Base-by-base conservation (phyloP, 2,888 invertebrate species). In the Cacoxenus indagator region DNA sequence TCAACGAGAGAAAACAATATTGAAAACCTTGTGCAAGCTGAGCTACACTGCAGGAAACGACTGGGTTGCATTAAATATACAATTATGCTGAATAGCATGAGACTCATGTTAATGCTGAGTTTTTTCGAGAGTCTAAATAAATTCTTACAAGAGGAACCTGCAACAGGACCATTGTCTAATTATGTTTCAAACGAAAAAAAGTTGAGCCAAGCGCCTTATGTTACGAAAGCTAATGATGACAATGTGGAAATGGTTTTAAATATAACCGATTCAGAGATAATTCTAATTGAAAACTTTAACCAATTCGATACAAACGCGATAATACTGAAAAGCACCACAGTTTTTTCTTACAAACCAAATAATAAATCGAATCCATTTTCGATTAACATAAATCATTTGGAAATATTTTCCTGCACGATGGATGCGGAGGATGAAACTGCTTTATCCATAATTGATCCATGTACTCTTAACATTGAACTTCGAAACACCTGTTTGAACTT, bases 181-280 rank as follows among this genome's bases (percentile, higher is more conserved):
- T 9, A n/a, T 17, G 17, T 48, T 17, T 17, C 6, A 17, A 48
- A 19, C 19, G 19, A 48, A 17, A 17, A 9, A 19, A 48, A 48
- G 19, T 22, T 6, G 9, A 22, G 3, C 8, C 27, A 57, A 17
- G 6, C 14, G 11, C 1, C 4, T n/a, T 9, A 27, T 17, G 65
- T 70, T 24, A 29, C 0, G 5, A 75, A 77, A 48, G 37, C 14
- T 22, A 55, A 17, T 48, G 29, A 69, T 48, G 29, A 69, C 0
- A 43, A 74, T 19, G 84, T 81, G 27, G 97, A 98, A 87, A 89
- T 98, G 43, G 96, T 96, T 86, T 90, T 99, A 67, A 98, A 98
- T 88, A 93, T 98, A 27, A 97, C 96, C 0, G 96, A 98, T 88
- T 98, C 97, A 3, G 98, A 99, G 89, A 90, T 99, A 68, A 96